A percentile compares a stretch with the other conserved stretches of the same genome.
Conservation (phyloP, 2,888 invertebrate species). For the Flexamia atlantica region DNA sequence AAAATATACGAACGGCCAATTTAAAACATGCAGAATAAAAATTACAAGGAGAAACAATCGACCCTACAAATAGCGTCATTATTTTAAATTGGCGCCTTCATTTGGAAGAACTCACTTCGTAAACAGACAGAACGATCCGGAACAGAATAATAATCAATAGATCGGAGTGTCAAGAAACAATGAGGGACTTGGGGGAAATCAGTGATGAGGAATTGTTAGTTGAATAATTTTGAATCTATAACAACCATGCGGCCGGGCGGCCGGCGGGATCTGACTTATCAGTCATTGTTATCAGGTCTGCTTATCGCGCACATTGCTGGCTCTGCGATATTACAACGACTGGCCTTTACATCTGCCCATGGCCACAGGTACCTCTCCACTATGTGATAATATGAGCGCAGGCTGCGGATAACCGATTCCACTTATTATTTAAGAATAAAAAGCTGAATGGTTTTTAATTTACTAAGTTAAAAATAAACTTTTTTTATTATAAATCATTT, state of each 20-base stretch:
- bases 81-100: slow-evolving; percentile 18
- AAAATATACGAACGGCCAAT: too few relatives aligned
- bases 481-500: too few relatives aligned
- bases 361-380: too few relatives aligned
- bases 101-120: not conserved
- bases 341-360: too few relatives aligned
- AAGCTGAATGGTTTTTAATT: too few relatives aligned
- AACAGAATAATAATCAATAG: slow-evolving; percentile 19
- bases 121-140: not conserved
- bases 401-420: too few relatives aligned
- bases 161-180: not conserved
- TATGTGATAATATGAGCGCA: too few relatives aligned
- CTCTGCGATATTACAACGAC: not conserved
- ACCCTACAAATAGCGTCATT: not conserved
- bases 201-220: not conserved
- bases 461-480: too few relatives aligned
- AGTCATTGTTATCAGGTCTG: not conserved
- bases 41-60: too few relatives aligned
- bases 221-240: not conserved
- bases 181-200: not conserved
- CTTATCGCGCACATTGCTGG: slow-evolving; percentile 4
- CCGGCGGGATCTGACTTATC: not conserved
- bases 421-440: too few relatives aligned
- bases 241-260: not conserved
- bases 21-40: too few relatives aligned